phyloP scores from a whole-genome alignment of 2,888 invertebrate species.

The Eulithis testata region DNA sequence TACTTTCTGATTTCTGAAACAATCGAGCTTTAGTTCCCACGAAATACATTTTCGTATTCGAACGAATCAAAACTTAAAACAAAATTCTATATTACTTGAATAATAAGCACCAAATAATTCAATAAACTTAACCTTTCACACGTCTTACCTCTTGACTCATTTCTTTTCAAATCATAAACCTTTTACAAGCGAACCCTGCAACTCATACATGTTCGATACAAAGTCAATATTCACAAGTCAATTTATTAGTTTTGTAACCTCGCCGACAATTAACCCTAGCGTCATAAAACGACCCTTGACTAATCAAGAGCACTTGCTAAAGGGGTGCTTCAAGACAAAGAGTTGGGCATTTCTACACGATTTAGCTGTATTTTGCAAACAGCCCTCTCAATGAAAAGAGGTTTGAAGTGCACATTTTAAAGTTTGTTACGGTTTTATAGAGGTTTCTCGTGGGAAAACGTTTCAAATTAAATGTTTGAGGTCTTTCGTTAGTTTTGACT shows the following conservation, averaged over 20 bases:
- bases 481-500: background rate
- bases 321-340: constrained; percentile 66
- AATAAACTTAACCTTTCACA: background rate
- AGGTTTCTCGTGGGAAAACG: constrained; percentile 63
- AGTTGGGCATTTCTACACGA: constrained; percentile 62
- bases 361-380: constrained; percentile 80
- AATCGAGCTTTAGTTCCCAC: constrained; percentile 19
- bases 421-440: constrained; percentile 58
- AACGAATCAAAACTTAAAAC: constrained; percentile 18
- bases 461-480: constrained; percentile 8
- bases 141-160: constrained; percentile 15
- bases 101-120: constrained; percentile 5
- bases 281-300: constrained; percentile 51
- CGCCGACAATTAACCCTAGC: constrained; percentile 25
- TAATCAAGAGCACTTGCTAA: constrained; percentile 56
- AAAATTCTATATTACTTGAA: constrained; percentile 1
- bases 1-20: background rate
- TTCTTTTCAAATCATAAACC: constrained; percentile 27
- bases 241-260: constrained; percentile 30
- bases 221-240: constrained; percentile 43
- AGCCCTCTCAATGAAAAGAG: constrained; percentile 59
- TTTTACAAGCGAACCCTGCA: constrained; percentile 22
- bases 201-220: constrained; percentile 37
- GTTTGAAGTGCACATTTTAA: constrained; percentile 51
- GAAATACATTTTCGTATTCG: constrained; percentile 10